Evolutionary conservation across 2,797 vertebrate genomes (phyloP).

Genomic region (Oreonectes daqikongensis): DNA sequence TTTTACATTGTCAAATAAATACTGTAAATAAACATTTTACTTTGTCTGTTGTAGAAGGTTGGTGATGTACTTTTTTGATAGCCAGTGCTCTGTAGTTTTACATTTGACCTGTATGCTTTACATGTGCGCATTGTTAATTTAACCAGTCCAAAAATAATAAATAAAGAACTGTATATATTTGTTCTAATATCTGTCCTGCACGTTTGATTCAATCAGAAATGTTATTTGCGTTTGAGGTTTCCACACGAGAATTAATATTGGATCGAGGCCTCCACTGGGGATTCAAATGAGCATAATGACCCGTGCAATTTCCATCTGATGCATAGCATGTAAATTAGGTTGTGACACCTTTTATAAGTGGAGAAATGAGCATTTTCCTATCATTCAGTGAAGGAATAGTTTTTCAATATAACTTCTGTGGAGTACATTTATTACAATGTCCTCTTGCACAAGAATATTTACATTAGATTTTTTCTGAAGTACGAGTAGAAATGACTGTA

Average conservation of each 20-base stretch:
- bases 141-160: too few species aligned
- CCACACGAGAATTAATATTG: constrained; percentile 27
- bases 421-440: too few species aligned
- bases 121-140: too few species aligned
- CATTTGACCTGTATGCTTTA: too few species aligned
- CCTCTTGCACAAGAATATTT: not conserved
- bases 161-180: not conserved
- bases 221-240: constrained; percentile 24
- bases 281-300: constrained; percentile 38
- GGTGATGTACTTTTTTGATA: too few species aligned
- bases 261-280: constrained; percentile 11
- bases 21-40: too few species aligned
- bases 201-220: constrained; percentile 25
- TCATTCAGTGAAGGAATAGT: not conserved
- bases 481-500: not conserved
- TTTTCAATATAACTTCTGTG: not conserved
- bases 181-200: not conserved
- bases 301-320: constrained; percentile 39
- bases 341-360: constrained; percentile 39
- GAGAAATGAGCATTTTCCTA: constrained; percentile 18
- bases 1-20: too few species aligned
- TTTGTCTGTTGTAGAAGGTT: too few species aligned
- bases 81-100: too few species aligned
- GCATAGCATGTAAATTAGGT: constrained; percentile 37
- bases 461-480: not conserved